Conservation (phyloP, 2,113 vertebrate species). For the Athene cunicularia region DNA sequence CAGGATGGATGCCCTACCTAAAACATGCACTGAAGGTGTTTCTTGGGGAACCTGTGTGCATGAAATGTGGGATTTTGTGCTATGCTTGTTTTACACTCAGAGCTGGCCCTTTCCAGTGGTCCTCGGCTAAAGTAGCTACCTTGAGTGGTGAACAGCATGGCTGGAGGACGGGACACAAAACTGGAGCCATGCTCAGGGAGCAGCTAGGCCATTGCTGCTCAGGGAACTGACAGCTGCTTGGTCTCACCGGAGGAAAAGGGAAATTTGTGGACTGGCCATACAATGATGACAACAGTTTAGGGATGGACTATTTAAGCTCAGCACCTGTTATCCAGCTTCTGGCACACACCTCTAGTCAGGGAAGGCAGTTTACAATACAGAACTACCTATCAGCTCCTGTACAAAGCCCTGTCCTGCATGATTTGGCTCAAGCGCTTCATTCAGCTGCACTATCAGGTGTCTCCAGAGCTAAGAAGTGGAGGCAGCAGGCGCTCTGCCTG, state of each 20-base stretch:
- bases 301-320: neutral
- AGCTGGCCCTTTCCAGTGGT: neutral
- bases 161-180: neutral
- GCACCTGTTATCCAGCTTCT: neutral
- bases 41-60: accelerated
- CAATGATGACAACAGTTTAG: neutral
- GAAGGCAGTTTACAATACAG: neutral
- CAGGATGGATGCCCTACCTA: neutral
- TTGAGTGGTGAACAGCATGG: neutral
- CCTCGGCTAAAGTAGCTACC: neutral
- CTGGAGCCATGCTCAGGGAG: neutral
- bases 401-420: neutral
- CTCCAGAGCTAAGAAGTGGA: neutral
- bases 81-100: neutral
- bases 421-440: neutral
- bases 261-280: neutral
- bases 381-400: neutral
- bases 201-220: neutral
- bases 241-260: neutral
- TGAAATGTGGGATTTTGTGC: neutral
- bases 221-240: neutral
- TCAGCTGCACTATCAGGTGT: accelerated
- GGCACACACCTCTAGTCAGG: neutral
- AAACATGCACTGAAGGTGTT: neutral
- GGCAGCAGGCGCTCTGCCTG: neutral